Conservation (phyloP, 30 jellyfish, hydroid and myxozoan species). For the Pseudorhiza aurosa region DNA sequence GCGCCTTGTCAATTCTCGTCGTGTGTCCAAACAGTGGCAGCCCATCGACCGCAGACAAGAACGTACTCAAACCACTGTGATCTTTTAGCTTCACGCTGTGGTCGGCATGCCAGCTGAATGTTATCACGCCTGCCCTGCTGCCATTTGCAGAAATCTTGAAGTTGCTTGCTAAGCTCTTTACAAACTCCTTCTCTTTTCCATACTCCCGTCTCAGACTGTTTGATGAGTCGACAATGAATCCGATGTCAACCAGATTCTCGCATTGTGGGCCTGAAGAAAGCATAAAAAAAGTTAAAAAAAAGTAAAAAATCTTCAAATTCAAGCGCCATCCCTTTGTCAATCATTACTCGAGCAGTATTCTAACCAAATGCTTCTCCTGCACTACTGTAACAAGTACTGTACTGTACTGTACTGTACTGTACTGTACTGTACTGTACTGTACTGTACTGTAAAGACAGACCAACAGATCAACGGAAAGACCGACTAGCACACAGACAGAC, state of each 20-base stretch:
- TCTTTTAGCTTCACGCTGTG: slow-evolving; percentile 70
- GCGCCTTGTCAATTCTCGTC: slow-evolving; percentile 69
- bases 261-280: slow-evolving; percentile 16
- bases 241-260: slow-evolving; percentile 53
- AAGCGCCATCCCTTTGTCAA: too few relatives aligned
- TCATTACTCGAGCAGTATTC: too few relatives aligned
- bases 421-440: too few relatives aligned
- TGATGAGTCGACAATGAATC: slow-evolving; percentile 71
- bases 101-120: slow-evolving; percentile 73
- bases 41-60: slow-evolving; percentile 46
- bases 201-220: slow-evolving; percentile 57
- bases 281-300: too few relatives aligned
- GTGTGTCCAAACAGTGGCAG: slow-evolving; percentile 60
- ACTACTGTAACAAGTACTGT: too few relatives aligned
- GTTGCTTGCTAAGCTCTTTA: slow-evolving; percentile 30
- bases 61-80: slow-evolving; percentile 26
- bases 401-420: too few relatives aligned
- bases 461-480: too few relatives aligned
- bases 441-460: too few relatives aligned
- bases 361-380: too few relatives aligned
- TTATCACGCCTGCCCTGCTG: slow-evolving; percentile 70
- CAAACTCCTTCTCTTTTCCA: slow-evolving; percentile 63
- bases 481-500: too few relatives aligned
- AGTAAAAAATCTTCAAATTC: too few relatives aligned
- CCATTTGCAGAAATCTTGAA: slow-evolving; percentile 53